These are phyloP conservation scores for Dendrolimus punctatus DNA, from an alignment of 1,140 invertebrate genomes.

Conservation along the genomic window DNA sequence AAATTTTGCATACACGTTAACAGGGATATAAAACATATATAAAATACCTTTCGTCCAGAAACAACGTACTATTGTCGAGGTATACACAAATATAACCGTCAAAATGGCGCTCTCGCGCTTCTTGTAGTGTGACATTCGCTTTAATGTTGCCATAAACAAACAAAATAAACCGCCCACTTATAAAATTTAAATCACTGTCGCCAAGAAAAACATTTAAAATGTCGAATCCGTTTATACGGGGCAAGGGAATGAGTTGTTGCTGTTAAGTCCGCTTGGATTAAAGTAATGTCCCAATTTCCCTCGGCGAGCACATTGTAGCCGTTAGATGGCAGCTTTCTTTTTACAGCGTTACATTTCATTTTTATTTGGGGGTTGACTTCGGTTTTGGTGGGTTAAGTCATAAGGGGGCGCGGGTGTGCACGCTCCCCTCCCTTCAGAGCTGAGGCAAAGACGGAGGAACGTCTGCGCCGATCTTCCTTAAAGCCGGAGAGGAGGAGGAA, in stretches of 20 bases:
- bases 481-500: too few species aligned
- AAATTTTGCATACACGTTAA: too few species aligned
- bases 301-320: conserved; percentile 9
- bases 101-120: too few species aligned
- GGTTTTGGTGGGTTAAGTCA: conserved; percentile 8
- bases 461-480: background rate
- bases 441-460: background rate
- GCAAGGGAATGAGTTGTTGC: background rate
- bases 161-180: conserved; percentile 3
- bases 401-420: background rate
- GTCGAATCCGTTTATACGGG: conserved; percentile 5
- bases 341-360: conserved; percentile 37
- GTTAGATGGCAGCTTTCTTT: conserved; percentile 21
- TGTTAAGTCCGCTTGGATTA: conserved; percentile 12
- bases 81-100: too few species aligned
- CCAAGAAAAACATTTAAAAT: conserved; percentile 8
- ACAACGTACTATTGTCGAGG: too few species aligned
- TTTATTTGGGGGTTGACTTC: conserved; percentile 27
- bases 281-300: conserved; percentile 13
- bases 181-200: background rate
- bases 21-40: too few species aligned
- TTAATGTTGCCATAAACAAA: conserved; percentile 5
- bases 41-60: too few species aligned
- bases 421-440: background rate
- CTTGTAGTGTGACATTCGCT: background rate